Base-by-base conservation (phyloP, 2,113 vertebrate genomes). In the Pholis gunnellus region DNA sequence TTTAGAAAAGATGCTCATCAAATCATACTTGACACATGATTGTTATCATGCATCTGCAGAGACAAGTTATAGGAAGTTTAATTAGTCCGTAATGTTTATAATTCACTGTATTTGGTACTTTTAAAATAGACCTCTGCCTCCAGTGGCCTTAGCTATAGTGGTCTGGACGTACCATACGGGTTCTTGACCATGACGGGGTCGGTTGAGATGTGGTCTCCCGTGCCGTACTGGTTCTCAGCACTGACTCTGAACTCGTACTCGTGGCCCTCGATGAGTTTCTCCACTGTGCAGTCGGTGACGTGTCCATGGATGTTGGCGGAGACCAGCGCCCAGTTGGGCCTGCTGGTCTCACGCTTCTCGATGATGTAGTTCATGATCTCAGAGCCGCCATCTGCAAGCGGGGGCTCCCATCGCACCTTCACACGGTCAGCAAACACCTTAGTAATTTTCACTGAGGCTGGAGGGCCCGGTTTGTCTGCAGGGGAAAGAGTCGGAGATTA, bases 281-380 rank as follows among this genome's bases (percentile, higher is more conserved):
- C 97, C 78, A 99, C 97, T 0, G 94, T 96, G 92, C 97, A 97
- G 88, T 97, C 97, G 5, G 98, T 99, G 89, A 95, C 88, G 77
- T 97, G 97, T 76, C 98, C 94, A 6, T 95, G 89, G 72, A 96
- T 88, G 69, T 95, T 99, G 38, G 98, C 91, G 75, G 95, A 96
- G 81, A 99, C 97, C 83, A 97, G 97, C 3, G 98, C 98, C 98
- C 98, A 99, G 92, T 99, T 99, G 76, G 98, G 96, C 82, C 98
- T 96, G 94, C 98, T 99, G 31, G 98, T 99, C 94, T 99, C 98
- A 78, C 98, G 97, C 87, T 99, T 99, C 90, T 99, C 98, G 65
- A 99, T 88, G 88, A 99, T 97, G 79, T 99, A 99, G 93, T 99
- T 99, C 54, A 97, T 99, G 89, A 99, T 98, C 95, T 99, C 98